These are phyloP conservation scores for Schizaphis graminum DNA, from an alignment of 2,888 invertebrate species.

Conservation along the genomic window DNA sequence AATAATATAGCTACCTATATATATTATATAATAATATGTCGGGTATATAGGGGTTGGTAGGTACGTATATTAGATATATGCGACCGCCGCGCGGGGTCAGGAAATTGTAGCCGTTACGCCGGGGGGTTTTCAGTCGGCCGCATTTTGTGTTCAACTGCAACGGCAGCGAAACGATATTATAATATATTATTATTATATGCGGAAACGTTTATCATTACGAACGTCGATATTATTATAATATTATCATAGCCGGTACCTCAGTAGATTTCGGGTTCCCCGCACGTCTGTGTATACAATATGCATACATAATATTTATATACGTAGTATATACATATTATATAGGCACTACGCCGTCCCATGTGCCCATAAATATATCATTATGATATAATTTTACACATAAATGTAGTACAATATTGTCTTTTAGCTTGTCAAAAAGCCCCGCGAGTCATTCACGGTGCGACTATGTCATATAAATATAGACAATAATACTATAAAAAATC, in stretches of 20 bases:
- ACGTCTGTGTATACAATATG: background rate
- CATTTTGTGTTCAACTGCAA: background rate
- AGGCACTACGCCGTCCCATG: background rate
- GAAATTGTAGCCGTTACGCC: slow-evolving; percentile 38
- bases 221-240: slow-evolving; percentile 17
- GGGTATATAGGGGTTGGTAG: background rate
- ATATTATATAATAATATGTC: background rate
- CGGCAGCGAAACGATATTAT: slow-evolving; percentile 6
- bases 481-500: background rate
- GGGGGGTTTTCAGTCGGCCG: background rate
- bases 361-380: slow-evolving; percentile 10
- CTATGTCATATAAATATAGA: background rate
- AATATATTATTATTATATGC: slow-evolving; percentile 22
- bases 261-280: background rate
- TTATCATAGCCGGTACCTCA: background rate
- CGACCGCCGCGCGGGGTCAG: background rate
- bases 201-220: slow-evolving; percentile 39
- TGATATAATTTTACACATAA: background rate
- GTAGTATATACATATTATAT: background rate
- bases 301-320: background rate
- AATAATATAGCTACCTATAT: background rate
- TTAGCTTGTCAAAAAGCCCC: background rate
- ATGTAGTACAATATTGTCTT: background rate
- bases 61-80: background rate
- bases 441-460: background rate